These are phyloP conservation scores for Philhelius pedissequus DNA, from an alignment of 2,888 invertebrate species.

Conservation along the genomic window DNA sequence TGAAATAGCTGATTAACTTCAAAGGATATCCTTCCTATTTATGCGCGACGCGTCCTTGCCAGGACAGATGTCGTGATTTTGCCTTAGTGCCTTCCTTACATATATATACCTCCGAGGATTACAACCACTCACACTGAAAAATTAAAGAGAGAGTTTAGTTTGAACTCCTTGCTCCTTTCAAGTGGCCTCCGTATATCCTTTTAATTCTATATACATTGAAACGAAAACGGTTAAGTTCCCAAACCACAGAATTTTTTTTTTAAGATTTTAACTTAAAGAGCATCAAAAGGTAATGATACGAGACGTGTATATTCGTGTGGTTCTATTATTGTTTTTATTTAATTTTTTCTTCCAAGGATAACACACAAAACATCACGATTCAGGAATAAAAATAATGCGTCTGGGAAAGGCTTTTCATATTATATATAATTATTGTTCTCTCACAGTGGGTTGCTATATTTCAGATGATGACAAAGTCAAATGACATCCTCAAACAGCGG, in stretches of 20 bases:
- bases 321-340: background rate
- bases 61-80: slow-evolving; percentile 23
- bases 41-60: slow-evolving; percentile 43
- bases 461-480: slow-evolving; percentile 16
- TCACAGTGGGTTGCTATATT: slow-evolving; percentile 15
- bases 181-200: no score
- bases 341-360: background rate
- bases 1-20: slow-evolving; percentile 66
- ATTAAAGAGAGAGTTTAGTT: background rate
- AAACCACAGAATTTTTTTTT: background rate
- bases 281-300: background rate
- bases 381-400: slow-evolving; percentile 3
- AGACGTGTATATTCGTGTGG: background rate
- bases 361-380: background rate
- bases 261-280: background rate
- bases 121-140: background rate
- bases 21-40: slow-evolving; percentile 57
- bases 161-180: background rate
- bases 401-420: slow-evolving; percentile 2
- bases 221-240: background rate
- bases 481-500: slow-evolving; percentile 13
- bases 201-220: no score
- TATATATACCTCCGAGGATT: background rate
- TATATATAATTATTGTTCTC: background rate
- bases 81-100: background rate